Evolutionary conservation across 2,797 vertebrate species (phyloP), one percentile per base, ranked within the genome.

Genomic region (Linurgus olivaceus): DNA sequence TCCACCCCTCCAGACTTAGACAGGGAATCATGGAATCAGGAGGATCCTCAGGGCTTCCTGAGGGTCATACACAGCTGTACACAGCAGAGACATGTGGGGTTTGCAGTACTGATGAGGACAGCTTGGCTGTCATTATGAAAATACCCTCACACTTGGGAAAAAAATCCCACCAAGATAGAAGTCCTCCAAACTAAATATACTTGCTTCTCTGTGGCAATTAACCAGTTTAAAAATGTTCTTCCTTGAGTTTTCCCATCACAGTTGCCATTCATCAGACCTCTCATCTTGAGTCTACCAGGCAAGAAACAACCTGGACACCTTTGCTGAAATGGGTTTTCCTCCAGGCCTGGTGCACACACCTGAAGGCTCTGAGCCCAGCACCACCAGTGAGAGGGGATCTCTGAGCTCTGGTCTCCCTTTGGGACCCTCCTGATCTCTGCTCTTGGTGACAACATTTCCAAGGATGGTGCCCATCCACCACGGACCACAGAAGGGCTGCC

Each of bases 121-220:
- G 37, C 28, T 59, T 24, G 40, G 40, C 28, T 68, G 68, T 28
- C 29, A 5, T 31, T 7, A 51, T 1, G 31, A 65, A 72, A 87
- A 78, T 11, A 78, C 6, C 13, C 62, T 42, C 31, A n/a, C 9
- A 31, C 28, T 45, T 23, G 37, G n/a, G 1, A 62, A 37, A 68
- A 55, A 55, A 2, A 44, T 26, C 45, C 1, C 25, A 44, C 0
- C 1, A 8, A 29, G 37, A 11, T 0, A 12, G 21, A 65, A 44
- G 26, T 29, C 38, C 47, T 85, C 54, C 11, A 14, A 87, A 35
- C 6, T 7, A 62, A 63, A 51, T 6, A 35, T 0, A 35, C 11
- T 13, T 48, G 17, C 23, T 91, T 65, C 42, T 72, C 38, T 15
- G 2, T 2, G 10, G 33, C 35, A 78, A 65, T 44, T 54, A 76